Percentiles rank a stretch among this genome's conserved stretches.
phyloP scores from a whole-genome alignment of 2,113 vertebrate genomes.

The Daphoenositta chrysoptera region DNA sequence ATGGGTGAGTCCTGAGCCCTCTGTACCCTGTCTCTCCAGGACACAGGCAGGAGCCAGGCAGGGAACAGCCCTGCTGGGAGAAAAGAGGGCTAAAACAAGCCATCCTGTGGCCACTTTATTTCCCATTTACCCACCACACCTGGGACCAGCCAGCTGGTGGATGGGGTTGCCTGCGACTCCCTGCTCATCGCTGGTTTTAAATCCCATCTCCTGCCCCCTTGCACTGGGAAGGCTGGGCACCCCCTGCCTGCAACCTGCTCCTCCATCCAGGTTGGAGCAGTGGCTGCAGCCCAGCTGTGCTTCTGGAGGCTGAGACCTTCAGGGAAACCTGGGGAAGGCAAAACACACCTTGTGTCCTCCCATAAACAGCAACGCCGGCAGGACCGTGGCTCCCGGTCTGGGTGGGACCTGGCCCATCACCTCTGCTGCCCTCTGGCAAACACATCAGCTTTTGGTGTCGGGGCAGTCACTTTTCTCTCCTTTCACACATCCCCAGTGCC shows the following conservation, averaged over 20 bases:
- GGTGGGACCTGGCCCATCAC: not conserved
- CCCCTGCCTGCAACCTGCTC: not conserved
- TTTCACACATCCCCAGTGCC: not conserved
- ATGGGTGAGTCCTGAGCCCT: not conserved
- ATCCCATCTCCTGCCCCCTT: not conserved
- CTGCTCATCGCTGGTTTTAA: not conserved
- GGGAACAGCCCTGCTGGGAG: not conserved
- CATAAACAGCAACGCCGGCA: not conserved
- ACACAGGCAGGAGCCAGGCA: rapidly evolving
- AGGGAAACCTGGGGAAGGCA: not conserved
- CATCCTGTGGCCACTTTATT: not conserved
- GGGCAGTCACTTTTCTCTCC: not conserved
- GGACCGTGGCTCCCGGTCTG: not conserved
- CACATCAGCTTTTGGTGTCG: rapidly evolving
- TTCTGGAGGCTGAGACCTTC: rapidly evolving
- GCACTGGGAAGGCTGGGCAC: too few relatives aligned
- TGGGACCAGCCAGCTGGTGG: not conserved
- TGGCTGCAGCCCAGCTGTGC: not conserved
- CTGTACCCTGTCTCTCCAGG: not conserved
- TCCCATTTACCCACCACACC: not conserved
- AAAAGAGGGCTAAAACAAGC: rapidly evolving
- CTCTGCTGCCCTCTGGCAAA: not conserved
- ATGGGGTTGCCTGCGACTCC: rapidly evolving
- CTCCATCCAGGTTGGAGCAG: not conserved
- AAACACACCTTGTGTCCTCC: not conserved